Evolutionary conservation across 2,888 invertebrate genomes (phyloP).

Genomic region (Arctia plantaginis): DNA sequence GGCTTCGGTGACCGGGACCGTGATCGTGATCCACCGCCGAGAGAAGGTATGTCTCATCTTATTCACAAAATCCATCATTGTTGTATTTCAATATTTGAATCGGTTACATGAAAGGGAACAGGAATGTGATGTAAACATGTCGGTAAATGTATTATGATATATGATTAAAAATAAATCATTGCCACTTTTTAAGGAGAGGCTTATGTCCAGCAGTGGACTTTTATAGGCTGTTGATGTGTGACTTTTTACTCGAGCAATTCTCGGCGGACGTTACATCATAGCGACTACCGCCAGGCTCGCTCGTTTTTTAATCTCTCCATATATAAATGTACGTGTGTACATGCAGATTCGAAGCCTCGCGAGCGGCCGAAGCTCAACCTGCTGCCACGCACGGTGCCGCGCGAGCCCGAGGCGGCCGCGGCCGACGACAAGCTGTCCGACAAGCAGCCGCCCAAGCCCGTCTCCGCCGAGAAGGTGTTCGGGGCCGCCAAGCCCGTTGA

Average conservation of each 20-base stretch:
- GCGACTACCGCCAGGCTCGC: too few species aligned
- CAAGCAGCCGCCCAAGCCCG: constrained; percentile 78
- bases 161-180: too few species aligned
- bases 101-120: background rate
- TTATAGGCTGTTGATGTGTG: too few species aligned
- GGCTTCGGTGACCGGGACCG: constrained; percentile 79
- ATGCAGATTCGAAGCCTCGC: constrained; percentile 82
- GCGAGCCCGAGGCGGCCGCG: constrained; percentile 67
- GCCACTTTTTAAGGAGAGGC: too few species aligned
- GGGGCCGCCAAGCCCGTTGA: constrained; percentile 98
- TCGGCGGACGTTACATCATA: too few species aligned
- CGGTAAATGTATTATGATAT: too few species aligned
- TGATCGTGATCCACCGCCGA: constrained; percentile 74
- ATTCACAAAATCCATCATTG: background rate
- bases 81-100: background rate
- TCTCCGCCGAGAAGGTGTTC: constrained; percentile 92
- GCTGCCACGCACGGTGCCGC: constrained; percentile 92
- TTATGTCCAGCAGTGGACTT: too few species aligned
- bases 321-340: background rate
- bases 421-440: constrained; percentile 66
- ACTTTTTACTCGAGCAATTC: too few species aligned
- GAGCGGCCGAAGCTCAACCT: constrained; percentile 93
- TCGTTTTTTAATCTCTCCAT: too few species aligned
- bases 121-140: too few species aligned
- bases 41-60: constrained; percentile 71